Percentiles rank a stretch among this genome's conserved stretches.
Conservation (phyloP, 2,888 invertebrate species). For the Hypercompe scribonia region DNA sequence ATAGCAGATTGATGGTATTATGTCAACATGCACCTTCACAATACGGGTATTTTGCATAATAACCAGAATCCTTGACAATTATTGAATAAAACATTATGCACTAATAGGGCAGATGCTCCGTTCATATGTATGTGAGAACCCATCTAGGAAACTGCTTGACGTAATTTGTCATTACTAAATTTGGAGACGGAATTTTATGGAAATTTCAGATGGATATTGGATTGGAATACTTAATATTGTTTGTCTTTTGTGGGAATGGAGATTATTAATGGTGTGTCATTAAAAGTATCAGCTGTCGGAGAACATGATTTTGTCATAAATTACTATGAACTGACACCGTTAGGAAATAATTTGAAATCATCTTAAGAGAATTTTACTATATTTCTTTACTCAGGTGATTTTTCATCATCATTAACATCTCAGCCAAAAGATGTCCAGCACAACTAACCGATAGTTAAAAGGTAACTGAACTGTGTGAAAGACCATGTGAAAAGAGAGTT, state of each 20-base stretch:
- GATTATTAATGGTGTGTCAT: slow-evolving; percentile 44
- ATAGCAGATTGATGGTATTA: slow-evolving; percentile 84
- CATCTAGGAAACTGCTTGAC: slow-evolving; percentile 39
- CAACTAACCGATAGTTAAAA: too few species aligned
- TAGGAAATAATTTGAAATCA: neutral
- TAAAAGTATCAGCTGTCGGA: slow-evolving; percentile 35
- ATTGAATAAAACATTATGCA: slow-evolving; percentile 77
- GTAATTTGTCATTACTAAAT: slow-evolving; percentile 82
- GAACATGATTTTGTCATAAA: neutral
- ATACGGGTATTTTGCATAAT: slow-evolving; percentile 79
- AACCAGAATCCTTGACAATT: slow-evolving; percentile 79
- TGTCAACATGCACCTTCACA: slow-evolving; percentile 84
- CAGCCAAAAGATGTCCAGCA: too few species aligned
- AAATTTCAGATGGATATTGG: slow-evolving; percentile 57
- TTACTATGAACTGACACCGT: neutral
- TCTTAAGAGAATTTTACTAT: neutral
- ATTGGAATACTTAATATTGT: slow-evolving; percentile 34
- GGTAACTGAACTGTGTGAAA: too few species aligned
- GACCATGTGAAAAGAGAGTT: too few species aligned
- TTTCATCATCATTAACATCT: too few species aligned
- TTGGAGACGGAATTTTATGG: slow-evolving; percentile 47
- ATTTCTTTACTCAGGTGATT: too few species aligned
- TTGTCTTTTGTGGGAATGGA: slow-evolving; percentile 46
- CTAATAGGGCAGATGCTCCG: slow-evolving; percentile 71
- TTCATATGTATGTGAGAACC: slow-evolving; percentile 74